These are phyloP conservation scores for Lottia scabra DNA, from an alignment of 2,888 invertebrate genomes.

Conservation along the genomic window DNA sequence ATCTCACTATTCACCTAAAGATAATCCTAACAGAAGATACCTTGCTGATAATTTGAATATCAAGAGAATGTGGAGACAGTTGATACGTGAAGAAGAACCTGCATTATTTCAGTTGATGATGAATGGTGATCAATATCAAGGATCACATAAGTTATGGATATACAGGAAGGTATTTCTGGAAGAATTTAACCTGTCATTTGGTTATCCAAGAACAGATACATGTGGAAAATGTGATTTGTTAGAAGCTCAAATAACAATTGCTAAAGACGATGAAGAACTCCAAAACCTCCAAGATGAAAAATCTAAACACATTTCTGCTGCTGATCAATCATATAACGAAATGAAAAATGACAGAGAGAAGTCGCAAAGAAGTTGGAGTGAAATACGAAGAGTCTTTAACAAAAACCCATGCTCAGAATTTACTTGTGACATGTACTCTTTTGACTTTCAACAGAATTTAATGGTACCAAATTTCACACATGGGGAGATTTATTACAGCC, in stretches of 20 bases:
- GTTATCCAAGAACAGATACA: neutral
- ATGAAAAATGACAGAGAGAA: neutral
- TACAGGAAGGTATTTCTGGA: neutral
- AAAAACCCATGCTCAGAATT: neutral
- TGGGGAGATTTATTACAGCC: constrained; percentile 15
- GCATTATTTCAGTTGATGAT: neutral
- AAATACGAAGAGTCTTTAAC: neutral
- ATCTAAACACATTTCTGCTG: neutral
- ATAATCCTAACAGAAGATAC: neutral
- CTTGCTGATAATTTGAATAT: neutral
- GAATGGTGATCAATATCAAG: neutral
- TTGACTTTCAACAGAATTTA: neutral
- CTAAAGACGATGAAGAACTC: neutral
- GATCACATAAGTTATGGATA: neutral
- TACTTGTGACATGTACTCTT: neutral
- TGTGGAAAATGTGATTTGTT: neutral
- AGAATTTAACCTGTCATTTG: neutral
- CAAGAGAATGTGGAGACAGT: neutral
- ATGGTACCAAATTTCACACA: neutral
- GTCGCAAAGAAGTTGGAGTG: neutral
- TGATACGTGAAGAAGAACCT: neutral
- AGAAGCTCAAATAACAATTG: neutral
- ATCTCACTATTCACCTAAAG: neutral
- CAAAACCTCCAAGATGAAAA: neutral
- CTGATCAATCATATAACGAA: neutral